Evolutionary conservation across 1,140 invertebrate genomes (phyloP).

Genomic region (Aphaenogaster ashmeadi): DNA sequence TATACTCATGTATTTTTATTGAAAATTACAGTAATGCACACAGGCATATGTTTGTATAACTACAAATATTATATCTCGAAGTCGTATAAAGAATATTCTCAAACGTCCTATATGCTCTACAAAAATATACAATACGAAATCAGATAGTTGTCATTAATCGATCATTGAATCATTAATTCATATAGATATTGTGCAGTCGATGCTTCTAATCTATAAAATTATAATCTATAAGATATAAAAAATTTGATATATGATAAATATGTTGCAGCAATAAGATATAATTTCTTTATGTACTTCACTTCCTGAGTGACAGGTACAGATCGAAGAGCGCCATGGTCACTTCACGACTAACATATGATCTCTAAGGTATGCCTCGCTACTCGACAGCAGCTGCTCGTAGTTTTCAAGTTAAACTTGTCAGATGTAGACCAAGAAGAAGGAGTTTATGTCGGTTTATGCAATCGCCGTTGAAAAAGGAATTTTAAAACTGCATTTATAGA

Average conservation of each 20-base stretch:
- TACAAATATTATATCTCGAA: background rate
- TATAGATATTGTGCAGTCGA: background rate
- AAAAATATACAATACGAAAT: background rate
- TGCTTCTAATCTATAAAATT: too few relatives aligned
- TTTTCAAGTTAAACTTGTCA: conserved; percentile 6
- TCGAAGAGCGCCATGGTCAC: conserved; percentile 60
- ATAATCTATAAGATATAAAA: background rate
- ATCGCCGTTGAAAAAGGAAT: background rate
- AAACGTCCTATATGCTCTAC: background rate
- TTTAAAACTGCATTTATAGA: background rate
- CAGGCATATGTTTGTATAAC: background rate
- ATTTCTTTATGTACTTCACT: conserved; percentile 36
- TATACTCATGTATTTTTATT: background rate
- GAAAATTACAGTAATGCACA: background rate
- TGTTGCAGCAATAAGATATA: conserved; percentile 22
- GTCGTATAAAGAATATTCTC: background rate
- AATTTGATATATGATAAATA: background rate
- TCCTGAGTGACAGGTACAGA: conserved; percentile 50
- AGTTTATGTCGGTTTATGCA: background rate
- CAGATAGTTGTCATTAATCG: background rate
- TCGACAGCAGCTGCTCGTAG: background rate
- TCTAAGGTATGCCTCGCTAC: background rate
- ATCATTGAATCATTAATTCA: background rate
- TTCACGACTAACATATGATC: conserved; percentile 56
- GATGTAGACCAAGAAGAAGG: background rate